These are phyloP conservation scores for Lutraria lutraria DNA, from an alignment of 2,888 invertebrate genomes.

Conservation along the genomic window DNA sequence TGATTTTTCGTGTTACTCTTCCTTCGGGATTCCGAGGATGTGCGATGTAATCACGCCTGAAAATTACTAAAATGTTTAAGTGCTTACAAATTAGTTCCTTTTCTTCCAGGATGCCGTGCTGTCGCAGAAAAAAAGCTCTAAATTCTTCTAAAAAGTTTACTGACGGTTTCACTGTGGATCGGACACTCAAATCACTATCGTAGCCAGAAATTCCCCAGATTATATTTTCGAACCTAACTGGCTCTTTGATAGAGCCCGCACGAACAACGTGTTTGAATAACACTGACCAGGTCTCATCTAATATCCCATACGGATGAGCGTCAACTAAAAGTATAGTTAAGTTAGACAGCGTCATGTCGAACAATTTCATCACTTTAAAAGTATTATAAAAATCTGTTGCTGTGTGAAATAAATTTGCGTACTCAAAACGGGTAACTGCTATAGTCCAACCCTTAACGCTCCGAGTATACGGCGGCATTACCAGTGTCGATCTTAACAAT, in stretches of 20 bases:
- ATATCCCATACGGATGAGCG: constrained; percentile 82
- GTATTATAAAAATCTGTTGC: constrained; percentile 83
- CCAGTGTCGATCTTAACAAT: not conserved
- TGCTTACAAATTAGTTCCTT: constrained; percentile 76
- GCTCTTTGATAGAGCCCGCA: constrained; percentile 69
- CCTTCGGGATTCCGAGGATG: constrained; percentile 85
- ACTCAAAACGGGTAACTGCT: constrained; percentile 81
- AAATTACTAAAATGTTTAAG: constrained; percentile 81
- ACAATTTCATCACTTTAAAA: constrained; percentile 75
- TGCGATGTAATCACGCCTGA: constrained; percentile 85
- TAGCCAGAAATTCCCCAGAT: constrained; percentile 83
- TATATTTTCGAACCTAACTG: constrained; percentile 73
- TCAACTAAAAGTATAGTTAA: constrained; percentile 82
- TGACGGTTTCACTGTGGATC: constrained; percentile 71
- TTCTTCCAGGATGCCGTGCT: constrained; percentile 60
- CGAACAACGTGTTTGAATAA: constrained; percentile 81
- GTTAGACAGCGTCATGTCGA: constrained; percentile 68
- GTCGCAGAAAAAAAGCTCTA: constrained; percentile 79
- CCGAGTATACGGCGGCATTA: too few species aligned
- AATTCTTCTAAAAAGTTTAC: constrained; percentile 81
- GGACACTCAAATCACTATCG: constrained; percentile 80
- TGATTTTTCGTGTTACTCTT: constrained; percentile 81
- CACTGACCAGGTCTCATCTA: constrained; percentile 81
- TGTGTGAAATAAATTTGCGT: constrained; percentile 82
- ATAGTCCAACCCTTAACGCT: constrained; percentile 68